A percentile compares a stretch with the other conserved stretches of the same genome.
phyloP scores from a whole-genome alignment of 2,113 vertebrate species.

The Trematocara variabile region DNA sequence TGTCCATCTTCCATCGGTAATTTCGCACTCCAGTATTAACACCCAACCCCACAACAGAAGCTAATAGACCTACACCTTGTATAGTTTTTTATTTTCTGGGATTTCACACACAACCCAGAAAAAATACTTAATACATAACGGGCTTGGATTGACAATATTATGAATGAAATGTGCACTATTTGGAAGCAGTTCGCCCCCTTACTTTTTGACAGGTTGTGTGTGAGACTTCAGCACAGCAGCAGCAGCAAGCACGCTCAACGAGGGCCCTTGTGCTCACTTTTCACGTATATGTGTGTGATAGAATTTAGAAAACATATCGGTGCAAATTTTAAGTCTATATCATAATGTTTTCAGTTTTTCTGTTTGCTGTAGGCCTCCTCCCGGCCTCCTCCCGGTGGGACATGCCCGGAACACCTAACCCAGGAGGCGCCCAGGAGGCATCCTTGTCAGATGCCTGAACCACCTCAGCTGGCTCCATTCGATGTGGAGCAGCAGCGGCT shows the following conservation, averaged over 20 bases:
- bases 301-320: neutral
- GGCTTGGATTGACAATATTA: neutral
- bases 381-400: no score
- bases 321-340: neutral
- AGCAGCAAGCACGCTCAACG: neutral
- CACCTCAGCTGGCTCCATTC: no score
- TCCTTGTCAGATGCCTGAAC: no score
- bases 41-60: neutral
- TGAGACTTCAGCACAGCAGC: neutral
- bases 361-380: neutral
- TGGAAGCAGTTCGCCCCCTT: neutral
- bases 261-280: fast-evolving
- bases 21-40: neutral
- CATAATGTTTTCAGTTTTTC: neutral
- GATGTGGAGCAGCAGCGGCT: no score
- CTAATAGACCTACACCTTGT: neutral
- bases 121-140: neutral
- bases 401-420: no score
- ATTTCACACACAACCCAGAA: neutral
- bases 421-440: no score
- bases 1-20: neutral
- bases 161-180: neutral
- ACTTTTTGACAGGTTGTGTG: neutral
- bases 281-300: neutral
- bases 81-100: neutral